A percentile compares a stretch with the other conserved stretches of the same genome.
phyloP scores from a whole-genome alignment of 2,888 invertebrate species.

The Camptogramma bilineatum region DNA sequence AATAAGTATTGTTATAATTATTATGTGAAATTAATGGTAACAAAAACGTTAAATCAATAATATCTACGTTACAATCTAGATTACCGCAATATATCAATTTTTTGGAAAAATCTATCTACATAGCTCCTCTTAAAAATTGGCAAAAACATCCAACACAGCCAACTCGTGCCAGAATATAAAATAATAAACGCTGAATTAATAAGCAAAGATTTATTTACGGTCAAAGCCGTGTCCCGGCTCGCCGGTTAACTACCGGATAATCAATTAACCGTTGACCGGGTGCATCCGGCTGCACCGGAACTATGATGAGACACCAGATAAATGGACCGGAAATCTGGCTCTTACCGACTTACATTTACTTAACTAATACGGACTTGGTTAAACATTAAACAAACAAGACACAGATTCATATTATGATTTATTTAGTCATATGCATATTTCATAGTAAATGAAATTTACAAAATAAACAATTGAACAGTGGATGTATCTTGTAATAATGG shows the following conservation, averaged over 20 bases:
- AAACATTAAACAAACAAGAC: constrained; percentile 3
- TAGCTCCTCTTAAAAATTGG: not conserved
- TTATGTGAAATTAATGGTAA: too few species aligned
- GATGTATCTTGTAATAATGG: too few species aligned
- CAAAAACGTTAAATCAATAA: too few species aligned
- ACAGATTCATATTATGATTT: not conserved
- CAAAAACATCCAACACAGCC: constrained; percentile 5
- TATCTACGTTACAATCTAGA: too few species aligned
- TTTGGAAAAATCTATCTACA: too few species aligned
- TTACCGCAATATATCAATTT: too few species aligned
- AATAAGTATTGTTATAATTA: too few species aligned
- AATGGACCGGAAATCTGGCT: constrained; percentile 71
- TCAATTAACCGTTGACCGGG: constrained; percentile 81
- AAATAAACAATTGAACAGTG: too few species aligned
- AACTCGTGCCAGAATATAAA: constrained; percentile 18
- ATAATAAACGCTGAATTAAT: constrained; percentile 31
- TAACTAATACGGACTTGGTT: constrained; percentile 9
- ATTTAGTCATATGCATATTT: too few species aligned
- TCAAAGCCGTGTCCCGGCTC: constrained; percentile 42
- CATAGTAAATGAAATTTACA: too few species aligned
- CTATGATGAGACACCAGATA: constrained; percentile 74
- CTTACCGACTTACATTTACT: constrained; percentile 46
- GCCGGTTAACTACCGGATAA: constrained; percentile 72
- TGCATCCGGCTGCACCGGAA: constrained; percentile 78
- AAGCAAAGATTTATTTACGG: constrained; percentile 37